Evolutionary conservation across 2,888 invertebrate species (phyloP), one percentile per base, ranked within the genome.

Genomic region (Melangyna quadrimaculata): DNA sequence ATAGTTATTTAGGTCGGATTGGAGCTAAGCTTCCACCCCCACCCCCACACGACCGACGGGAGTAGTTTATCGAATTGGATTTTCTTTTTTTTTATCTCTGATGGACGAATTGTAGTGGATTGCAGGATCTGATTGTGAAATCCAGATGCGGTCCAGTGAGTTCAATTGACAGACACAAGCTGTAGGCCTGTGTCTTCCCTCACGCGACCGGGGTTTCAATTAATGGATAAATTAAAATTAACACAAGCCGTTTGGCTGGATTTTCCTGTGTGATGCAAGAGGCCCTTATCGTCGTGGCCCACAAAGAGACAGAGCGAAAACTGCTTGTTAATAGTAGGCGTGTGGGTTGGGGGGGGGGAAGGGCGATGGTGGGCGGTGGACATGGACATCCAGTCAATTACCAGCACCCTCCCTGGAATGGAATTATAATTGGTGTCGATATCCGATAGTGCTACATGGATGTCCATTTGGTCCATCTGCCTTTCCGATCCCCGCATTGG

Each of bases 181-280:
- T 59, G 37, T 45, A 35, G 27, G 70, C 48, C 37, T 24, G 22
- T 19, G 37, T 19, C n/a, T 55, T 55, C 29, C 17, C 78, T 65
- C 69, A 57, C 73, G 82, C 83, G 78, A 78, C 71, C 83, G 75
- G 79, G 67, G 53, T 87, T 87, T 87, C 87, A 87, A 87, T 87
- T 82, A 87, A 82, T 78, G 87, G 82, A 87, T 87, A 74, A 87
- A 87, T 87, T 82, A 82, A 87, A 87, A 87, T 82, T 82, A 87
- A 87, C 87, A 74, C 87, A 78, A 81, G 80, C 86, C 59, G 86
- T 77, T 86, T 77, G 75, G 17, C 61, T n/a, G 80, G 59, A 59
- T 40, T 51, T 63, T 40, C 55, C 69, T 45, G 37, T 73, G 48
- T 72, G 61, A 19, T 35, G 22, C 67, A 55, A 27, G 24, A 32